phyloP scores from a whole-genome alignment of 92 coral and sea anemone genomes.

The Actinernus sp. region DNA sequence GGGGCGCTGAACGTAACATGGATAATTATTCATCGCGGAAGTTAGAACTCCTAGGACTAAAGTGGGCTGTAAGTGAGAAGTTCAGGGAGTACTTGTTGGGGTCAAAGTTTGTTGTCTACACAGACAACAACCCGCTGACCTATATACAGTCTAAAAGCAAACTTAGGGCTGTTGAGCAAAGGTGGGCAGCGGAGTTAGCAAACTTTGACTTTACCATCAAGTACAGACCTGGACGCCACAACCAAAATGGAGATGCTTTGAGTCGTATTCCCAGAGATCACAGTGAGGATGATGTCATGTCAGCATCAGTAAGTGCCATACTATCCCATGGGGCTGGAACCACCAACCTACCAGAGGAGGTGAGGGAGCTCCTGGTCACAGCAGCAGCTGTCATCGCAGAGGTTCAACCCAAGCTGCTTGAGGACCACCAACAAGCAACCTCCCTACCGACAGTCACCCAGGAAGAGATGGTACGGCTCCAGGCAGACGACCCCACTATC shows the following conservation, averaged over 20 bases:
- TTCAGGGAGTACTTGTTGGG: conserved; percentile 65
- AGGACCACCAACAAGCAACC: conserved; percentile 44
- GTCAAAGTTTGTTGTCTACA: no score
- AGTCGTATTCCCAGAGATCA: no score
- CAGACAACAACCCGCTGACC: conserved; percentile 55
- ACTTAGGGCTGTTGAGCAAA: no score
- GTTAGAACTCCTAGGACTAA: conserved; percentile 58
- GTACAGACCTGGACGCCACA: no score
- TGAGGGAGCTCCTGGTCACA: conserved; percentile 20
- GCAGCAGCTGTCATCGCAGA: conserved; percentile 33
- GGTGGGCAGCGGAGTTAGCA: conserved; percentile 66
- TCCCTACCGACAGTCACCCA: conserved; percentile 24
- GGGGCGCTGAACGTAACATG: conserved; percentile 62
- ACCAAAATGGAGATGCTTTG: no score
- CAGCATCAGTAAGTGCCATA: no score
- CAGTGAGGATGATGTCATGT: no score
- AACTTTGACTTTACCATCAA: conserved; percentile 57
- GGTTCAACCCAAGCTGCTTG: neutral
- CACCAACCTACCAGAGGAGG: conserved; percentile 43
- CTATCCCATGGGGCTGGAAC: no score
- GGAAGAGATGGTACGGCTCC: conserved; percentile 18
- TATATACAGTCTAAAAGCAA: conserved; percentile 56
- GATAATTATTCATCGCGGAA: no score
- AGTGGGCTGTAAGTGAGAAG: conserved; percentile 71
- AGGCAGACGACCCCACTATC: conserved; percentile 23